Percentiles rank a stretch among this genome's conserved stretches.
These are phyloP conservation scores for Seriola quinqueradiata DNA, from an alignment of 2,113 vertebrate species.

Conservation along the genomic window DNA sequence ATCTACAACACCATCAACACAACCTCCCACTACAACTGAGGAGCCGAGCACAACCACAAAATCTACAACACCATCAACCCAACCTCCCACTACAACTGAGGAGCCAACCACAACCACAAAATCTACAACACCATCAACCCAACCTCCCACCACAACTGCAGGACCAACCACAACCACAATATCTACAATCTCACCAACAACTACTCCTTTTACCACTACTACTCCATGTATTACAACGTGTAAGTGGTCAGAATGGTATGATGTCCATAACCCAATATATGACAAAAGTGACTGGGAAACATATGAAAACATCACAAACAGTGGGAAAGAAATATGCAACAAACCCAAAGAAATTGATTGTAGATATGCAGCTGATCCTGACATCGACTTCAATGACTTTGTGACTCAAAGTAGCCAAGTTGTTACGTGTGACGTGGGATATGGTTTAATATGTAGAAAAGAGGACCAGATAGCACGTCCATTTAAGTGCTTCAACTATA, in stretches of 20 bases:
- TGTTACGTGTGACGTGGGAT: conserved; percentile 26
- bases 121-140: neutral
- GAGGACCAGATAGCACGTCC: conserved; percentile 7
- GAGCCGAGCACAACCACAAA: neutral
- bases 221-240: conserved; percentile 43
- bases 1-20: neutral
- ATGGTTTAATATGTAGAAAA: conserved; percentile 64
- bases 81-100: too few relatives aligned
- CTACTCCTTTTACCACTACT: neutral
- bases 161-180: neutral
- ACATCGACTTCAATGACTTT: conserved; percentile 15
- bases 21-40: neutral
- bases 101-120: neutral
- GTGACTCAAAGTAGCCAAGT: neutral
- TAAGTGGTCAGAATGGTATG: conserved; percentile 70
- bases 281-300: conserved; percentile 74
- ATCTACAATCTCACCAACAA: neutral
- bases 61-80: neutral
- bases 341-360: conserved; percentile 36
- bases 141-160: neutral
- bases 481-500: conserved; percentile 56
- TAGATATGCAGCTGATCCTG: neutral
- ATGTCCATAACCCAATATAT: conserved; percentile 10
- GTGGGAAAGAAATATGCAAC: conserved; percentile 34
- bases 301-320: conserved; percentile 68